These are phyloP conservation scores for Lasioglossum malachurum DNA, from an alignment of 2,888 invertebrate species.

Conservation along the genomic window DNA sequence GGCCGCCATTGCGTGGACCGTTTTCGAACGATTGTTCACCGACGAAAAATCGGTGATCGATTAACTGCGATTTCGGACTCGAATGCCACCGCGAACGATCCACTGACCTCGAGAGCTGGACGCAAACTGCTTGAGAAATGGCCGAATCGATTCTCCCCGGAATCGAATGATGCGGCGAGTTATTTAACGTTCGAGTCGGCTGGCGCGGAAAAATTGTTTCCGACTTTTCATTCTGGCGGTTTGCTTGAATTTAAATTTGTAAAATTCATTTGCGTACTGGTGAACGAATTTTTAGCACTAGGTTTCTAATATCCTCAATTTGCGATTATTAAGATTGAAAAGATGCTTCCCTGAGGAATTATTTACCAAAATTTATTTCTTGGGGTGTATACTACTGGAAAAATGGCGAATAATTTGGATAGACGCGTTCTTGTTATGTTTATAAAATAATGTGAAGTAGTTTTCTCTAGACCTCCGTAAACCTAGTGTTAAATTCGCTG, in stretches of 20 bases:
- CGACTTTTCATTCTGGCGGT: background rate
- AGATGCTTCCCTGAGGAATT: no score
- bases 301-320: no score
- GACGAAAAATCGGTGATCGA: slow-evolving; percentile 17
- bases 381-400: no score
- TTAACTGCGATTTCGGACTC: background rate
- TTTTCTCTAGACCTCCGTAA: no score
- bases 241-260: background rate
- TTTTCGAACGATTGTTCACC: slow-evolving; percentile 6
- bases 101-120: background rate
- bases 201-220: background rate
- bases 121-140: background rate
- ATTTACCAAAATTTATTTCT: no score
- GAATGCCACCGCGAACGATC: background rate
- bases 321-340: no score
- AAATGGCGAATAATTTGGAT: no score
- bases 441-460: no score
- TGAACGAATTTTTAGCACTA: no score
- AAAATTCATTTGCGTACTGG: no score
- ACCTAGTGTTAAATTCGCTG: no score
- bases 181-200: background rate
- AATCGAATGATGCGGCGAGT: background rate
- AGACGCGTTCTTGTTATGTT: no score
- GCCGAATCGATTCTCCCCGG: background rate
- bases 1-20: slow-evolving; percentile 1